These are phyloP conservation scores for Embiotoca jacksoni DNA, from an alignment of 2,113 vertebrate genomes.

Conservation along the genomic window DNA sequence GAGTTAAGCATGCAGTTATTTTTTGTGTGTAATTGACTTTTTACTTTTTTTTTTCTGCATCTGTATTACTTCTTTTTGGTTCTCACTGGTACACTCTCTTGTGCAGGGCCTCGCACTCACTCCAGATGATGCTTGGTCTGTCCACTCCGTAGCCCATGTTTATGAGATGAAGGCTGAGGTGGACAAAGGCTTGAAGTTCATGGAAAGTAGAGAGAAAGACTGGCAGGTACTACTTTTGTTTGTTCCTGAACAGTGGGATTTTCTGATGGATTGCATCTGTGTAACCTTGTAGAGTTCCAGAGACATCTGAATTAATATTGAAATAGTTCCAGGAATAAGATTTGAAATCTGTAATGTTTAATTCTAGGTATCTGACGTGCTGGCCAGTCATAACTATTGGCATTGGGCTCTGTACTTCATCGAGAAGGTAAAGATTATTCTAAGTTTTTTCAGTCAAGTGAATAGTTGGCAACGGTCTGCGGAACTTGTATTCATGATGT, in stretches of 20 bases:
- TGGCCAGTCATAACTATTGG: slow-evolving; percentile 97
- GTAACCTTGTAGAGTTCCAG: background rate
- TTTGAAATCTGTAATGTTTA: slow-evolving; percentile 31
- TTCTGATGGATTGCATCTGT: background rate
- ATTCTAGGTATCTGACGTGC: slow-evolving; percentile 88
- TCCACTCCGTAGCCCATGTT: slow-evolving; percentile 92
- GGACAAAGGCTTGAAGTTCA: slow-evolving; percentile 89
- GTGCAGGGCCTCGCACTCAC: slow-evolving; percentile 87
- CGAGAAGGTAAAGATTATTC: slow-evolving; percentile 90
- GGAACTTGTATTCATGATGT: slow-evolving; percentile 63
- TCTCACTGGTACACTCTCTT: background rate
- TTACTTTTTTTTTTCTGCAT: background rate
- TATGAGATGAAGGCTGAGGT: slow-evolving; percentile 93
- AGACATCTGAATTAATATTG: background rate
- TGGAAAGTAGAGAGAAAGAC: slow-evolving; percentile 88
- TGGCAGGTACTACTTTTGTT: slow-evolving; percentile 87
- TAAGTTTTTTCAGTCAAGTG: slow-evolving; percentile 61
- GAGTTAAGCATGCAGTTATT: slow-evolving; percentile 10
- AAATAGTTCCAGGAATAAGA: background rate
- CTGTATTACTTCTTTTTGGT: background rate
- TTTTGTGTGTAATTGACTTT: background rate
- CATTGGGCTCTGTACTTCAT: slow-evolving; percentile 95
- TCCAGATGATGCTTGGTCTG: slow-evolving; percentile 89
- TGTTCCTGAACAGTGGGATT: background rate
- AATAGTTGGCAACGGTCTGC: slow-evolving; percentile 47